Evolutionary conservation across 2,888 invertebrate species (phyloP), one percentile per base, ranked within the genome.

Genomic region (Drosophila lutescens): DNA sequence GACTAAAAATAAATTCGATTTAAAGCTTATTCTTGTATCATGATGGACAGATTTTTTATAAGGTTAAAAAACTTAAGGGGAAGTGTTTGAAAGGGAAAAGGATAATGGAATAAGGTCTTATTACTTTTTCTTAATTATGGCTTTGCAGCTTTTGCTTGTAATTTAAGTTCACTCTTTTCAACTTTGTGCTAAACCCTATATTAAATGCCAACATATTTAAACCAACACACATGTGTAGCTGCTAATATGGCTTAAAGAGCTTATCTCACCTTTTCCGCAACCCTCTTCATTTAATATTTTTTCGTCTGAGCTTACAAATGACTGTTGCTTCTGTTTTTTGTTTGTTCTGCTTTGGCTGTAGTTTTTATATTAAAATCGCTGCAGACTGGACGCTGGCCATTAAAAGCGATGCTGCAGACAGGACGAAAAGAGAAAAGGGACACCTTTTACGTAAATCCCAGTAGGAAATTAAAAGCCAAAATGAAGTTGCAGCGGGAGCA

Each of bases 381-480:
- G 51, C 86, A 81, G 83, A 81, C 86, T 84, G 86, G 83, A 78
- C 86, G 79, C 67, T 55, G 70, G 65, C 84, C 78, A 86, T 83
- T 83, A 83, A 83, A 79, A 77, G 73, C 75, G 78, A 70, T 66
- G 74, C 70, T 74, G 67, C 69, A 74, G 73, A 83, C 81, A 66
- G 40, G 40, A 44, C 62, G 49, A 23, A 49, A 47, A 40, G 62
- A 30, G 44, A 61, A 57, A 68, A 70, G 36, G 66, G 50, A 72
- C 66, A 88, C 81, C 85, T 86, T 86, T 86, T 77, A 70, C 71
- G 79, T 74, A 83, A 88, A 85, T 88, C 87, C 87, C 87, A 80
- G 76, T 73, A 88, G 88, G 87, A 87, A 87, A 87, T 87, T 87
- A 86, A 86, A 88, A 86, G 73, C 88, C 88, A 80, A 86, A 86